phyloP scores from a whole-genome alignment of 2,797 vertebrate species.

The Uromys caudimaculatus region DNA sequence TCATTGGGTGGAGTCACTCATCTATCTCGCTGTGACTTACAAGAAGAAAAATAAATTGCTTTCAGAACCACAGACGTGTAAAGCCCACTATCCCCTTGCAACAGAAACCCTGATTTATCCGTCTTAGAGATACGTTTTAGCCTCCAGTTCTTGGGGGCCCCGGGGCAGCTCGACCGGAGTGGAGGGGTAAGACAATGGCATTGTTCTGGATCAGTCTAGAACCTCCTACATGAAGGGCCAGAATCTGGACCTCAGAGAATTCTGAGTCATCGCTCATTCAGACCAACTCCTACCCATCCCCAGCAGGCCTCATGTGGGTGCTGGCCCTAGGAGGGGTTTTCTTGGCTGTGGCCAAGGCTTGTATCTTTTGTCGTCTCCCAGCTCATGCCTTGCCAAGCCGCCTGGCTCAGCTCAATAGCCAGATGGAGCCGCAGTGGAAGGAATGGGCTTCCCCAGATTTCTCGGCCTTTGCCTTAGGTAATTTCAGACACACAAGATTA shows the following conservation, averaged over 20 bases:
- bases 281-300: too few relatives aligned
- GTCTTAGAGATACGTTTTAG: neutral
- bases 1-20: neutral
- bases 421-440: conserved; percentile 43
- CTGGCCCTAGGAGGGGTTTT: conserved; percentile 31
- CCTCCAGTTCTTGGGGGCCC: neutral
- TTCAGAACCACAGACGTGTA: conserved; percentile 65
- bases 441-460: conserved; percentile 58
- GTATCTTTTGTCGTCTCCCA: conserved; percentile 76
- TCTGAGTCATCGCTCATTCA: neutral
- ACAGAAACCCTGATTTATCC: conserved; percentile 17
- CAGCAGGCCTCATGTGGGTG: conserved; percentile 56
- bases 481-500: neutral
- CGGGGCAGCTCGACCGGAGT: neutral
- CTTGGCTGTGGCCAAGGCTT: conserved; percentile 55
- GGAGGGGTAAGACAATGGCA: neutral
- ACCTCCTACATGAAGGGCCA: neutral
- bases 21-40: conserved; percentile 70
- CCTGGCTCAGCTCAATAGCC: conserved; percentile 69
- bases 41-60: conserved; percentile 75
- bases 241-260: conserved; percentile 4
- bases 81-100: neutral
- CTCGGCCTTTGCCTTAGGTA: conserved; percentile 81
- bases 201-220: conserved; percentile 52
- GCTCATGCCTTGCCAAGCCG: conserved; percentile 65